A percentile compares a stretch with the other conserved stretches of the same genome.
phyloP scores from a whole-genome alignment of 2,113 vertebrate species.

The Lampris megalopsis region DNA sequence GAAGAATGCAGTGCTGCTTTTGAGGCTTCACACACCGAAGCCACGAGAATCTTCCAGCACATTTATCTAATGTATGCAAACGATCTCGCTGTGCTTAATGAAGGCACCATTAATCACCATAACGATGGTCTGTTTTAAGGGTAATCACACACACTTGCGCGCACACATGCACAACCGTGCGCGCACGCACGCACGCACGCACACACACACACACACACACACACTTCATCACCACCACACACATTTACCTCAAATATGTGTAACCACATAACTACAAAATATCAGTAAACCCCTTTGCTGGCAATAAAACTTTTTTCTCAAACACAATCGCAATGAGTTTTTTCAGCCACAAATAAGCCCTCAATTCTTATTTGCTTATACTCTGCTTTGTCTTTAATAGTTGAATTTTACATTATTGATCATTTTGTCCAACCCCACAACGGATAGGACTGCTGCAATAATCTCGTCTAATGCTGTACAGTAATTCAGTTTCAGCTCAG shows the following conservation, averaged over 20 bases:
- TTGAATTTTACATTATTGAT: background rate
- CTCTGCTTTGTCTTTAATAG: conserved; percentile 3
- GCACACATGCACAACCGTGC: conserved; percentile 22
- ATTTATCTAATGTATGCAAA: conserved; percentile 85
- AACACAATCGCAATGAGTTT: background rate
- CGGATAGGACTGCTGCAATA: conserved; percentile 10
- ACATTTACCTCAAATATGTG: conserved; percentile 27
- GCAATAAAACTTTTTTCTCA: conserved; percentile 20
- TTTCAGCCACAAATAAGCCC: conserved; percentile 16
- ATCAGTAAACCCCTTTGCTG: conserved; percentile 4
- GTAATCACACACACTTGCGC: conserved; percentile 71
- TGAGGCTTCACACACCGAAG: conserved; percentile 63
- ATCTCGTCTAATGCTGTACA: conserved; percentile 26
- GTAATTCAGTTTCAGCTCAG: conserved; percentile 7
- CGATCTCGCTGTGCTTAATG: conserved; percentile 82
- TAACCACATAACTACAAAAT: conserved; percentile 27
- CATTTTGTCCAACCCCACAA: conserved; percentile 12
- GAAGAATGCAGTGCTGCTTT: conserved; percentile 31
- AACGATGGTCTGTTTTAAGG: conserved; percentile 82
- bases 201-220: conserved; percentile 17
- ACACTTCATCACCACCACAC: conserved; percentile 48
- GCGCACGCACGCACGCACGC: conserved; percentile 34
- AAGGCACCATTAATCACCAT: conserved; percentile 85
- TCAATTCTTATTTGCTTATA: background rate
- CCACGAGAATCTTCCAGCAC: conserved; percentile 73